Conservation (phyloP, 1,140 invertebrate genomes). For the Bombus haemorrhoidalis region DNA sequence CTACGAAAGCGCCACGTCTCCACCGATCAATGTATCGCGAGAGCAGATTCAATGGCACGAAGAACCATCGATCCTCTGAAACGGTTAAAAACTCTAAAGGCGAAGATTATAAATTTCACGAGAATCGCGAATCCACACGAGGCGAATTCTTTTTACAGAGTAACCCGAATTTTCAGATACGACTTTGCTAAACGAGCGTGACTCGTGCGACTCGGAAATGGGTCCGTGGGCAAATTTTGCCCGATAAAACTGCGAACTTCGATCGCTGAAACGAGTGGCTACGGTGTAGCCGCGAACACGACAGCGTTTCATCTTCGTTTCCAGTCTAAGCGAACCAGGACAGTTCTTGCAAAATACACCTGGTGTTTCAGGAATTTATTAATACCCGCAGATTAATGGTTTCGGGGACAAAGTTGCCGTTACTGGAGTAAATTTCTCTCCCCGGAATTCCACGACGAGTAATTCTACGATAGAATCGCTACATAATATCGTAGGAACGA, state of each 20-base stretch:
- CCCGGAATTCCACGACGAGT: background rate
- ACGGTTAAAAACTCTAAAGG: background rate
- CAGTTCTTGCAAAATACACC: slow-evolving; percentile 26
- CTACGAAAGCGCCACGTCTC: too few relatives aligned
- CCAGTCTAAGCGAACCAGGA: background rate
- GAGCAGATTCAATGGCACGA: background rate
- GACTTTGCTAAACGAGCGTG: slow-evolving; percentile 10
- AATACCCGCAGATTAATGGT: slow-evolving; percentile 36
- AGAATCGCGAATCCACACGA: background rate
- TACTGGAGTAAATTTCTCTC: slow-evolving; percentile 1
- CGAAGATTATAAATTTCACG: background rate
- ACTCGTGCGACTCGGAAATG: slow-evolving; percentile 27
- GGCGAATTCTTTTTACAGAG: background rate
- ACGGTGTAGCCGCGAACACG: background rate
- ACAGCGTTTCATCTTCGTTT: slow-evolving; percentile 31
- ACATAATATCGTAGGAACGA: background rate
- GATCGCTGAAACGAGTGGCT: background rate
- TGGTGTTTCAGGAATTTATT: slow-evolving; percentile 28
- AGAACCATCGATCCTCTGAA: background rate
- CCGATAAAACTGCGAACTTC: slow-evolving; percentile 28
- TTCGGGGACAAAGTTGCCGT: background rate
- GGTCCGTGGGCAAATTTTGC: background rate
- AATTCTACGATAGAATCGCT: background rate
- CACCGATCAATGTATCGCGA: too few relatives aligned
- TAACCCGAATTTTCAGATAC: background rate